phyloP scores from a whole-genome alignment of 2,888 invertebrate species.

The Leptinotarsa juncta region DNA sequence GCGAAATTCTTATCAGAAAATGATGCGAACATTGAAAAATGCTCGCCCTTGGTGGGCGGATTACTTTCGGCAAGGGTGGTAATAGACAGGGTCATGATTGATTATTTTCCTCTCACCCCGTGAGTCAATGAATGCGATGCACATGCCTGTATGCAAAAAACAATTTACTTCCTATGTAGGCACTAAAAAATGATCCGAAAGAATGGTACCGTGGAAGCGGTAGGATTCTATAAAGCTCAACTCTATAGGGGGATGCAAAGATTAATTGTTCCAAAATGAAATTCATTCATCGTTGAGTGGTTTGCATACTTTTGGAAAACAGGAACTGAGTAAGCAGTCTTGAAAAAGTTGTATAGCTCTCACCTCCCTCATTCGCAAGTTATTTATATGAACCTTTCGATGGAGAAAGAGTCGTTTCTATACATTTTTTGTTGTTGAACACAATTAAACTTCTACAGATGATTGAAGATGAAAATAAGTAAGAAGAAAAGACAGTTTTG shows the following conservation, averaged over 20 bases:
- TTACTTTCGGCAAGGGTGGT: conserved; percentile 55
- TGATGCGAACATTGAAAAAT: conserved; percentile 59
- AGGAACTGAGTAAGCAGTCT: neutral
- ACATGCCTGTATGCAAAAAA: conserved; percentile 40
- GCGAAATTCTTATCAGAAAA: conserved; percentile 59
- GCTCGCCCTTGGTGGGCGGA: conserved; percentile 53
- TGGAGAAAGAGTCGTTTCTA: too few species aligned
- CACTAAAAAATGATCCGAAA: conserved; percentile 36
- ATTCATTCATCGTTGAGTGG: neutral
- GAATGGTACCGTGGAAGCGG: conserved; percentile 26
- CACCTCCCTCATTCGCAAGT: too few species aligned
- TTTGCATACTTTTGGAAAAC: neutral
- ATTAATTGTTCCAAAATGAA: conserved; percentile 5
- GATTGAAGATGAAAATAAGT: too few species aligned
- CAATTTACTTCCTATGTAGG: conserved; percentile 38
- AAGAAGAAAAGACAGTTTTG: too few species aligned
- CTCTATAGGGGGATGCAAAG: neutral
- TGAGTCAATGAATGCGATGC: conserved; percentile 39
- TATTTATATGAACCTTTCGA: too few species aligned
- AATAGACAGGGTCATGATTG: conserved; percentile 60
- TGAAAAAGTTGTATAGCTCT: too few species aligned
- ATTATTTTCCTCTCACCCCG: conserved; percentile 45
- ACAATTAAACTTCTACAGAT: too few species aligned
- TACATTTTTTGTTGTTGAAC: too few species aligned
- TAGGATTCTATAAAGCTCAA: neutral